Evolutionary conservation across 2,113 vertebrate genomes (phyloP).

Genomic region (Amblyornis subalaris): DNA sequence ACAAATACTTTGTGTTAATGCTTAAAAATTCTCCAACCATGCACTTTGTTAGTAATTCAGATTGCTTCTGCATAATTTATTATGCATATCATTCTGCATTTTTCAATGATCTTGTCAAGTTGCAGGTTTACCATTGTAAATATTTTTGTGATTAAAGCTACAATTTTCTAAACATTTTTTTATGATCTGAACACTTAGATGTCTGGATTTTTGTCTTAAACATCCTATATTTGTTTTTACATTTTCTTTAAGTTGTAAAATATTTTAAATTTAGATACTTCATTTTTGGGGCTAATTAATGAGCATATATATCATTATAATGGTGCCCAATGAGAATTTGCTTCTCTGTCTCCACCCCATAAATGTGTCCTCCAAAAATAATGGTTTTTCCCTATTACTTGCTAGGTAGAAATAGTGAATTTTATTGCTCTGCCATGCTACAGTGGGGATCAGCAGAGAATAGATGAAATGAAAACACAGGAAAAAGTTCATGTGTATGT

Average conservation of each 20-base stretch:
- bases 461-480: neutral
- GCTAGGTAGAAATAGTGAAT: neutral
- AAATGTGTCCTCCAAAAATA: neutral
- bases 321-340: neutral
- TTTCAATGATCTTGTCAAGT: neutral
- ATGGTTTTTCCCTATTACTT: neutral
- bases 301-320: neutral
- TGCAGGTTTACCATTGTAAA: neutral
- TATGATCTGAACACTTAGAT: neutral
- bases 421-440: neutral
- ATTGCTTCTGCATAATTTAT: neutral
- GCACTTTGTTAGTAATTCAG: slow-evolving; percentile 14
- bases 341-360: neutral
- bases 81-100: neutral
- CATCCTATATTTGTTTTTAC: fast-evolving
- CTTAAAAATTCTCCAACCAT: neutral
- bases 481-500: neutral
- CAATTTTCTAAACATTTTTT: fast-evolving
- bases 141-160: neutral
- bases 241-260: neutral
- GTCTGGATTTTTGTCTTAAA: neutral
- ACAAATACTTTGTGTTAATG: neutral
- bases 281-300: neutral
- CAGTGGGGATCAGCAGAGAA: neutral
- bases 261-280: neutral